Base-by-base conservation (phyloP, 2,888 invertebrate species). In the Neoaliturus tenellus region DNA sequence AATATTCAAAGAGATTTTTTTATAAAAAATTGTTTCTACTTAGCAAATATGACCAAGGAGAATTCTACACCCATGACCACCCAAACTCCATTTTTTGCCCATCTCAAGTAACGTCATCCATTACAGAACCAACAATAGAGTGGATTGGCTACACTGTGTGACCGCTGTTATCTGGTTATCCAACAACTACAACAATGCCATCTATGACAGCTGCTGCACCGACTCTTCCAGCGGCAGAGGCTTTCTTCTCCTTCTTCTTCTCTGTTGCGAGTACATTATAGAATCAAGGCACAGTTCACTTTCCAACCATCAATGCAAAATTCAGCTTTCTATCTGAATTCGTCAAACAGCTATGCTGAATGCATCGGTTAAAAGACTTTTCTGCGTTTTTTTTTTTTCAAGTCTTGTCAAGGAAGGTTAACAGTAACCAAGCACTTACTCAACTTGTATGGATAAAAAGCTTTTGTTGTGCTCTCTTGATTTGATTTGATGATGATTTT, bases 161-260 rank as follows among this genome's bases (percentile, higher is more conserved):
- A 17, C 31, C 62, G 31, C 25, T 31, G 6, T 2, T 55, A 8
- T 23, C 62, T 28, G 62, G 62, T 62, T 62, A 62, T 31, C 1
- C 62, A 62, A 62, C 31, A 62, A 62, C 31, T 31, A 62, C 62
- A 55, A 55, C 48, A 55, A 55, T 62, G 62, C 14, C 62, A 8
- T 23, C 51, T 51, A 51, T 62, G 62, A 62, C 62, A 31, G 62
- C 62, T 31, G 31, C 23, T 23, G 14, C 4, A 31, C 31, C 5
- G 8, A 62, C 28, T 62, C 28, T 28, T 28, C 31, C 31, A 2
- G 4, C 51, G 1, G 62, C 0, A 17, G 31, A 1, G 28, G 1
- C 44, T 80, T 28, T 55, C 48, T 23, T 78, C 78, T 55, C 35
- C 51, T 51, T 80, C 80, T 51, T 80, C 58, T 80, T 80, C 55